Base-by-base conservation (phyloP, 2,888 invertebrate species). In the Adineta ricciae region DNA sequence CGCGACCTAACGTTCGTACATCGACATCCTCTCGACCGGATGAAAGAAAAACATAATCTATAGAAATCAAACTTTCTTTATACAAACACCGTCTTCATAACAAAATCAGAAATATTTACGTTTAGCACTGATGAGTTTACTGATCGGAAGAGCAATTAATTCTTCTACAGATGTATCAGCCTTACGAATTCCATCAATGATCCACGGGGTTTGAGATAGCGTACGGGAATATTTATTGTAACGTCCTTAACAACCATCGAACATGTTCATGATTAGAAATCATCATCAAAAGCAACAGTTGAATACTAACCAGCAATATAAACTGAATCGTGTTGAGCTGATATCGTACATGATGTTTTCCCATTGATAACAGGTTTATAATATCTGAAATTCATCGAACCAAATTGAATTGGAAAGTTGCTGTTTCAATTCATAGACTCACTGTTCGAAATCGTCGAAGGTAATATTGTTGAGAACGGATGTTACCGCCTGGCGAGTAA, bases 1-100 rank as follows among this genome's bases (percentile, higher is more conserved):
- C 78, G 86, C 87, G 88, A 56, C 92, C 92, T 21, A 99, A 91
- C 91, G 95, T 97, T 86, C 96, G 92, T 0, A 98, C 98, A 91
- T 99, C 99, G 0, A 97, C 95, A 91, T 99, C 99, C 91, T 99
- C 98, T 64, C 99, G 92, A 0, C 98, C 97, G 84, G 97, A 96
- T 4, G 96, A 93, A 87, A 94, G 93, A 91, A 97, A 85, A 46
- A 84, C 50, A 56, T 54, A 52, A 11, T 49, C 84, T 83, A 38
- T 52, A 32, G 3, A 8, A 32, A 9, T 8, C 9, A 50, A 83
- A 27, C 27, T 16, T 32, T 32, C 2, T 32, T 16, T 38, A 4
- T n/a, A 19, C 14, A 38, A 3, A n/a, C n/a, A 46, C 27, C n/a
- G 5, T 38, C n/a, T 46, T 41, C 4, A 36, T 27, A 27, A 36